A percentile compares a stretch with the other conserved stretches of the same genome.
These are phyloP conservation scores for Trichosurus vulpecula DNA, from an alignment of 2,797 vertebrate species.

Conservation along the genomic window DNA sequence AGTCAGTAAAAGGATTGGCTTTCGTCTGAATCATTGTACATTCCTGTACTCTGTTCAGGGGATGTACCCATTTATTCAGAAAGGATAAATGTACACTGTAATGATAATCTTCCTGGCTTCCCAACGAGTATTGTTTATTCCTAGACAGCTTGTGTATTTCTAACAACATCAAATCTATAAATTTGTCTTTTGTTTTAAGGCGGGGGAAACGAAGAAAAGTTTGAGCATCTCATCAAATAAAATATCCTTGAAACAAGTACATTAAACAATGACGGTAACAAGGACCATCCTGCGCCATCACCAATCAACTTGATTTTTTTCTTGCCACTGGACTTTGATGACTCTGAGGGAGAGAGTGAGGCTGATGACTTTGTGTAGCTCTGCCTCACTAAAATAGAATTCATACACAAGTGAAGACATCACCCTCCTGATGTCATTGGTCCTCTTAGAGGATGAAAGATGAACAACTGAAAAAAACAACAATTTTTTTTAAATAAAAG, in stretches of 20 bases:
- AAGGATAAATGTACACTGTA: no score
- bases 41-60: no score
- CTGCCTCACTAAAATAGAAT: neutral
- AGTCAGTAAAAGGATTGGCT: no score
- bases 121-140: no score
- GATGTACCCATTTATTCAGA: no score
- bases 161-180: neutral
- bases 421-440: neutral
- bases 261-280: neutral
- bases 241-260: neutral
- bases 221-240: neutral
- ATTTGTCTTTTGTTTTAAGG: neutral
- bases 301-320: neutral
- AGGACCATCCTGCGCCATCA: neutral
- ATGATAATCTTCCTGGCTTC: no score
- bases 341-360: neutral
- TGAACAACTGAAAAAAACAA: neutral
- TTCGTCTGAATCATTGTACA: no score
- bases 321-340: neutral
- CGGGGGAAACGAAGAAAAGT: neutral
- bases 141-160: no score
- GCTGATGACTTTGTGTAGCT: neutral
- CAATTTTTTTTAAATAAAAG: neutral
- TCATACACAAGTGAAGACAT: neutral
- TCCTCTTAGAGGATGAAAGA: neutral